Conservation (phyloP, 2,888 invertebrate genomes). For the Platypus cylindrus region DNA sequence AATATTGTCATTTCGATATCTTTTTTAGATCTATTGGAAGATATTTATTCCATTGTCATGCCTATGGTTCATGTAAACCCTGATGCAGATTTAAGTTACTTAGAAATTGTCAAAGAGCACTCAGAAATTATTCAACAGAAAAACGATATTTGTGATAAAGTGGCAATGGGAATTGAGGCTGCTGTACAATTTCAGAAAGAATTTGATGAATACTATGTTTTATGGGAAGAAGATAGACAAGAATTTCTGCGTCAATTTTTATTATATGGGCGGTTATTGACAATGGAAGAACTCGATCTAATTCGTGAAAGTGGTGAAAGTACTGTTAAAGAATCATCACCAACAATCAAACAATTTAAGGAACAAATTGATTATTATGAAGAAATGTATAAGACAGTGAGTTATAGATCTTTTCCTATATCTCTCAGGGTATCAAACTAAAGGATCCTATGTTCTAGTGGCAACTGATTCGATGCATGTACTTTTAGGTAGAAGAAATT, state of each 20-base stretch:
- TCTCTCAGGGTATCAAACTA: too few relatives aligned
- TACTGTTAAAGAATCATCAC: slow-evolving; percentile 39
- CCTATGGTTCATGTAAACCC: slow-evolving; percentile 53
- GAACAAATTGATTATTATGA: slow-evolving; percentile 75
- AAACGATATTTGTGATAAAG: slow-evolving; percentile 30
- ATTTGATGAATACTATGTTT: slow-evolving; percentile 57
- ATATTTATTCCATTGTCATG: slow-evolving; percentile 63
- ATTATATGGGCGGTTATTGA: slow-evolving; percentile 60
- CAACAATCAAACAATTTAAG: slow-evolving; percentile 62
- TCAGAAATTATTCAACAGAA: slow-evolving; percentile 32
- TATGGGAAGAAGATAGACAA: slow-evolving; percentile 72
- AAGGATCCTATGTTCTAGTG: not conserved
- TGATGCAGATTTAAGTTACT: slow-evolving; percentile 33
- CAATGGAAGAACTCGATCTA: slow-evolving; percentile 56
- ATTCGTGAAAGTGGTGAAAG: slow-evolving; percentile 27
- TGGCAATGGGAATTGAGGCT: slow-evolving; percentile 29
- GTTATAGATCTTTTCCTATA: too few relatives aligned
- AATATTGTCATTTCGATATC: not conserved
- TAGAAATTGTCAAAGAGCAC: slow-evolving; percentile 47
- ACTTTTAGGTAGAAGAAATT: slow-evolving; percentile 34
- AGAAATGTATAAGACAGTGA: slow-evolving; percentile 61
- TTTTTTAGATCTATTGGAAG: slow-evolving; percentile 48
- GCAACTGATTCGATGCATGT: too few relatives aligned
- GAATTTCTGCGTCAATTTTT: slow-evolving; percentile 67
- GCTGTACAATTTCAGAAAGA: slow-evolving; percentile 34